Base-by-base conservation (phyloP, 2,113 vertebrate species). In the Chrysemys picta region DNA sequence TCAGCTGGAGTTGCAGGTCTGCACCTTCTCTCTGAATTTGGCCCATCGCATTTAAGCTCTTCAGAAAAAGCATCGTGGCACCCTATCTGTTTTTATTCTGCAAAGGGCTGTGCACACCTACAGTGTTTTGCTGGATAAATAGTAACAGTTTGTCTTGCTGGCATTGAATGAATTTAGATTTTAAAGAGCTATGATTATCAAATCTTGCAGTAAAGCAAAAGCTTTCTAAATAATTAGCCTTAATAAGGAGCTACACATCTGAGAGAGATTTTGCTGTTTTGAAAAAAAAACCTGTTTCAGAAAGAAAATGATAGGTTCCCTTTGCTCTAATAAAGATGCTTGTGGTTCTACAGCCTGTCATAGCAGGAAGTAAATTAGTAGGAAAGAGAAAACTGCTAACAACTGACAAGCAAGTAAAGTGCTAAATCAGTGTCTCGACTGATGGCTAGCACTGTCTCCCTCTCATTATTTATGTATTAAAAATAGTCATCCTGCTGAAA, bases 331-430 rank as follows among this genome's bases (percentile, higher is more conserved):
- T 50, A 82, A 93, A 97, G 82, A 86, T 94, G 78, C 89, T 91
- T 91, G 57, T 82, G 93, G 94, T 83, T 95, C 90, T 88, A 54
- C 69, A 95, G 91, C 89, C 95, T 95, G 72, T 2, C 85, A 90
- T 80, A 6, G 2, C 89, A 95, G 95, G 95, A 95, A 95, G 97
- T 89, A 97, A 95, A 96, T 94, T 87, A 97, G 84, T 80, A 97
- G 91, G 93, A 96, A 97, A 94, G 38, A 93, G 96, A 97, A 96
- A 97, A 91, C 72, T 38, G 91, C 87, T 91, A 90, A 91, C 21
- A 85, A 91, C 90, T 96, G 93, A 97, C 90, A 93, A 82, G 52
- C 53, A 86, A 95, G 89, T 91, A 82, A 94, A 92, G 54, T 88
- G 78, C 93, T 96, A 97, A 96, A 96, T 92, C 94, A 14, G 13